A percentile compares a stretch with the other conserved stretches of the same genome.
These are phyloP conservation scores for Centropus unirufus DNA, from an alignment of 2,113 vertebrate species.

Conservation along the genomic window DNA sequence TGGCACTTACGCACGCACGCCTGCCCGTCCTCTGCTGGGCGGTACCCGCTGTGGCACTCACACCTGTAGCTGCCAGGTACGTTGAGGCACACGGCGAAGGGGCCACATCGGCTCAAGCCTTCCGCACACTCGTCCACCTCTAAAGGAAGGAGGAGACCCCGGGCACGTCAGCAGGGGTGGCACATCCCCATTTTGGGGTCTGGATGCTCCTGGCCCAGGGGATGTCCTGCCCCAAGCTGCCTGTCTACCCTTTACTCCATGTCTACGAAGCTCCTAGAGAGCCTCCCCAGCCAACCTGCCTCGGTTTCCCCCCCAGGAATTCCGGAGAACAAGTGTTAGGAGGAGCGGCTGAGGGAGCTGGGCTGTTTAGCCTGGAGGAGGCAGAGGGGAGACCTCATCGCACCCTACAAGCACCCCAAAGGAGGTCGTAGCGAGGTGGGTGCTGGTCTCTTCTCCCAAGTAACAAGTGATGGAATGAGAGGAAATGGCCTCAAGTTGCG, in stretches of 20 bases:
- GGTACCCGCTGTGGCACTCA: conserved; percentile 80
- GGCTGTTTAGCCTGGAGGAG: too few relatives aligned
- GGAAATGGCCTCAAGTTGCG: too few relatives aligned
- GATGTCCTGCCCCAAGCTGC: background rate
- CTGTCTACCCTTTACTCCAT: background rate
- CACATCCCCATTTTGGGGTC: background rate
- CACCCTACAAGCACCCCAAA: too few relatives aligned
- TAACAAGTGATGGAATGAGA: too few relatives aligned
- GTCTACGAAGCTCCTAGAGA: accelerated
- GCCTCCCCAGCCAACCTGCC: background rate
- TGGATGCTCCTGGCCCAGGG: background rate
- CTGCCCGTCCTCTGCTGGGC: conserved; percentile 73
- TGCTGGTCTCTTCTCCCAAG: too few relatives aligned
- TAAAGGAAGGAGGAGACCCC: conserved; percentile 11
- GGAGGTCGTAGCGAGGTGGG: too few relatives aligned
- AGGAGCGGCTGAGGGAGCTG: too few relatives aligned
- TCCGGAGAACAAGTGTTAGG: too few relatives aligned
- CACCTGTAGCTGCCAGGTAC: conserved; percentile 84
- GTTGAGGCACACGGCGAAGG: conserved; percentile 83
- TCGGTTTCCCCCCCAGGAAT: background rate
- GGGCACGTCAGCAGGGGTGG: background rate
- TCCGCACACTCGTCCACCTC: conserved; percentile 89
- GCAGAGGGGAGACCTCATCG: too few relatives aligned
- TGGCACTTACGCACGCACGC: conserved; percentile 83
- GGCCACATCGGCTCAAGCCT: conserved; percentile 76